Conservation (phyloP, 1,140 invertebrate species). For the Procambarus virginalis region DNA sequence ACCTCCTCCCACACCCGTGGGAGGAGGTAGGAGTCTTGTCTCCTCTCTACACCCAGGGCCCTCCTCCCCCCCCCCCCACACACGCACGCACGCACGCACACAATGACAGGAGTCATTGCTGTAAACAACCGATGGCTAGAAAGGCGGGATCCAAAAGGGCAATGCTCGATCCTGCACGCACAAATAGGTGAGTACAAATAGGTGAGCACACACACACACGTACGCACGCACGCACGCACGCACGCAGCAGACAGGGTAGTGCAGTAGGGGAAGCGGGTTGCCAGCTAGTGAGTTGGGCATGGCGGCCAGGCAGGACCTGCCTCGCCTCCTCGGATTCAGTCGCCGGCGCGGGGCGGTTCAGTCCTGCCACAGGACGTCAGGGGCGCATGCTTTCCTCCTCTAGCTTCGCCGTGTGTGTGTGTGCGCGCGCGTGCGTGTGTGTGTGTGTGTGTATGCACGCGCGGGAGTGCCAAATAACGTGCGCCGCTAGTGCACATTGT, state of each 20-base stretch:
- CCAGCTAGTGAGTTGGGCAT: constrained; percentile 26
- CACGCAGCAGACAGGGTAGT: constrained; percentile 9
- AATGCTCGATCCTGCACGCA: too few species aligned
- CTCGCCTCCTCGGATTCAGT: not conserved
- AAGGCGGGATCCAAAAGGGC: too few species aligned
- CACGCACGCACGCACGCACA: too few species aligned
- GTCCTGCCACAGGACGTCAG: constrained; percentile 5
- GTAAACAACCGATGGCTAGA: not conserved
- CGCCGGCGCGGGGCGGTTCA: constrained; percentile 16
- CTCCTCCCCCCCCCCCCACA: too few species aligned
- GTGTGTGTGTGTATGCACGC: not conserved
- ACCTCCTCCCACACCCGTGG: too few species aligned
- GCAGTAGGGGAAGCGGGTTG: constrained; percentile 9
- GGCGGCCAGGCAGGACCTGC: not conserved
- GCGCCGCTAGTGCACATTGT: too few species aligned
- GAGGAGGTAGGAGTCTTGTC: too few species aligned
- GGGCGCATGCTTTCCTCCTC: constrained; percentile 17
- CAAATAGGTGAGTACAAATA: not conserved
- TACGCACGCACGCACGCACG: not conserved
- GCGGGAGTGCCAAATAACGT: too few species aligned
- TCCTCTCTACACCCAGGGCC: too few species aligned
- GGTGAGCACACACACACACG: not conserved
- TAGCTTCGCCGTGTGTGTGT: constrained; percentile 3
- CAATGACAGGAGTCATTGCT: too few species aligned
- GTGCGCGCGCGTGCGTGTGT: not conserved